Conservation (phyloP, 23 tunicate genomes). For the Phallusia fumigata region DNA sequence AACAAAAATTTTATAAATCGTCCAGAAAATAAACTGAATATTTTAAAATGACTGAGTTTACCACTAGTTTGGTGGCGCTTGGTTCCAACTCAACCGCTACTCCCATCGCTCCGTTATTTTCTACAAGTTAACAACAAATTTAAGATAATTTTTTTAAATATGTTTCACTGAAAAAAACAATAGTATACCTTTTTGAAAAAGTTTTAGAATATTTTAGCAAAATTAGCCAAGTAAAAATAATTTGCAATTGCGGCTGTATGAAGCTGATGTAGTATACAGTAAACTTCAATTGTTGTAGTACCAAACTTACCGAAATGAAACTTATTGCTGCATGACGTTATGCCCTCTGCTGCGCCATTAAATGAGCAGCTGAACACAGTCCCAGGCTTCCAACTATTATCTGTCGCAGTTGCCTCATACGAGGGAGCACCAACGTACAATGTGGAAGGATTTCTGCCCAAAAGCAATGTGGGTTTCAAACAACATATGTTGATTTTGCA, state of each 20-base stretch:
- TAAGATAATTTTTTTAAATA: not conserved
- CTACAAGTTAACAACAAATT: not conserved
- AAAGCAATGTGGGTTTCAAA: no score
- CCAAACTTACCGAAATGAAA: not conserved
- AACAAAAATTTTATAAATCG: not conserved
- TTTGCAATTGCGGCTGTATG: no score
- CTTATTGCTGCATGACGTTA: not conserved
- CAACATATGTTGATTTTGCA: no score
- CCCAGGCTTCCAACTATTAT: not conserved
- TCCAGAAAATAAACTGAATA: not conserved
- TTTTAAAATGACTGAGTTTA: not conserved
- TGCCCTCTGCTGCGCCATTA: not conserved
- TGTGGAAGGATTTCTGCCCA: not conserved
- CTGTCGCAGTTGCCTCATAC: not conserved
- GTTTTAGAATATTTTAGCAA: no score
- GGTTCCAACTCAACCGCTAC: not conserved
- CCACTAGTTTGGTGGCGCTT: not conserved
- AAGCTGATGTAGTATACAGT: no score
- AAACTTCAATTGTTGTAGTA: no score
- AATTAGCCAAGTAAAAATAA: no score
- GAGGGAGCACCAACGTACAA: not conserved
- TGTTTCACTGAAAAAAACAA: no score
- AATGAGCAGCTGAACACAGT: constrained; percentile 4
- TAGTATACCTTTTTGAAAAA: no score
- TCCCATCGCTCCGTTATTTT: not conserved